Conservation (phyloP, 2,888 invertebrate species). For the Steromphala cineraria region DNA sequence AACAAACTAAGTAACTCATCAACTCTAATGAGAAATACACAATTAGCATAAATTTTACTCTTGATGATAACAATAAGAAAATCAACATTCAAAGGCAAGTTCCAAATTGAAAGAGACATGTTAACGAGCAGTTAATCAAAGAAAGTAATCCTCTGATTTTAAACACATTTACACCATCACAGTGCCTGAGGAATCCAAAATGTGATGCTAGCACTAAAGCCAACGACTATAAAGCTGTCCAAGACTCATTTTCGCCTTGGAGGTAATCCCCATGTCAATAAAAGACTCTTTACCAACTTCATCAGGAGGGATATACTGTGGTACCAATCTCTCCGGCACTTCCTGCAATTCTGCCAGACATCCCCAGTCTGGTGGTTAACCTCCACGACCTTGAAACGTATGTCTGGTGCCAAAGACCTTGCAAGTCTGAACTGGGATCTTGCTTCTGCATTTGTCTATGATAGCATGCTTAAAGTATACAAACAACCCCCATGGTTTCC, state of each 20-base stretch:
- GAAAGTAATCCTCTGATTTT: no score
- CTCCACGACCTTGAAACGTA: neutral
- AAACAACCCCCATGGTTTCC: neutral
- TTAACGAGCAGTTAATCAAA: no score
- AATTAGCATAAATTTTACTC: no score
- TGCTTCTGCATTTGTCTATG: neutral
- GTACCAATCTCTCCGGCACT: neutral
- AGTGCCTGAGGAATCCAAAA: no score
- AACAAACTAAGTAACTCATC: no score
- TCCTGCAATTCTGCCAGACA: conserved; percentile 2
- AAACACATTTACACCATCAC: no score
- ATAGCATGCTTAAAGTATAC: neutral
- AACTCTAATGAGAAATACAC: no score
- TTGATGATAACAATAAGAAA: no score
- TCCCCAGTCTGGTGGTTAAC: neutral
- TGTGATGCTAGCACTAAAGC: no score
- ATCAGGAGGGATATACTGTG: neutral
- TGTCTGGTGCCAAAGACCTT: neutral
- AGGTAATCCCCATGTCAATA: neutral
- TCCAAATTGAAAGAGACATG: no score
- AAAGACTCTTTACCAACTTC: neutral
- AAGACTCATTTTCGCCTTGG: neutral
- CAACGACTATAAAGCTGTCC: neutral
- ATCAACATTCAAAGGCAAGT: no score
- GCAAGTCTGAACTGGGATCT: neutral